These are phyloP conservation scores for Parotocinclus haroldoi DNA, from an alignment of 2,797 vertebrate genomes.

Conservation along the genomic window DNA sequence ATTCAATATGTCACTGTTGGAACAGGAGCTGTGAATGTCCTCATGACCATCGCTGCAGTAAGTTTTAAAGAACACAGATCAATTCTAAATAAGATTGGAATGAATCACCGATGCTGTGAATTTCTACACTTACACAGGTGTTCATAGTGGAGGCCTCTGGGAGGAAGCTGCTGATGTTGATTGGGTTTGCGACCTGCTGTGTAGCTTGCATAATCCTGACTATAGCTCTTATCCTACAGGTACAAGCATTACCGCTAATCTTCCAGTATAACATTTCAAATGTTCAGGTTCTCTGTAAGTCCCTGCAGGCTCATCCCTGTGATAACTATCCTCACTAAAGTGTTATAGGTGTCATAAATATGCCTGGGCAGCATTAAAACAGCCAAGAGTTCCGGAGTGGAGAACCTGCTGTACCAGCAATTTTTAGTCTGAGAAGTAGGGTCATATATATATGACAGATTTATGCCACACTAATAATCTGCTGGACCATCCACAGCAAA, in stretches of 20 bases:
- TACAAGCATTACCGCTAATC: conserved; percentile 46
- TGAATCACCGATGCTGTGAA: not conserved
- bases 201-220: conserved; percentile 78
- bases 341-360: conserved; percentile 37
- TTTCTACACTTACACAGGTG: conserved; percentile 65
- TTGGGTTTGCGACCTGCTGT: conserved; percentile 83
- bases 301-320: conserved; percentile 2
- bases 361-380: not conserved
- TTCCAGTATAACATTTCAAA: not conserved
- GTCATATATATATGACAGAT: conserved; percentile 21
- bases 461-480: conserved; percentile 21
- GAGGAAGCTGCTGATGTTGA: conserved; percentile 78
- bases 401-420: conserved; percentile 28
- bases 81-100: not conserved
- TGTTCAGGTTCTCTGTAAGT: conserved; percentile 11
- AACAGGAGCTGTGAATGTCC: conserved; percentile 84
- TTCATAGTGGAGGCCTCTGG: conserved; percentile 87
- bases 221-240: conserved; percentile 80
- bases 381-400: conserved; percentile 20
- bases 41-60: conserved; percentile 84
- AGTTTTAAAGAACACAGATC: conserved; percentile 37
- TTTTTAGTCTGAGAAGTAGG: conserved; percentile 20
- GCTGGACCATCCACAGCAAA: conserved; percentile 59
- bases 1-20: conserved; percentile 88
- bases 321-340: conserved; percentile 18